Evolutionary conservation across 2,113 vertebrate species (phyloP).

Genomic region (Irena cyanogastra): DNA sequence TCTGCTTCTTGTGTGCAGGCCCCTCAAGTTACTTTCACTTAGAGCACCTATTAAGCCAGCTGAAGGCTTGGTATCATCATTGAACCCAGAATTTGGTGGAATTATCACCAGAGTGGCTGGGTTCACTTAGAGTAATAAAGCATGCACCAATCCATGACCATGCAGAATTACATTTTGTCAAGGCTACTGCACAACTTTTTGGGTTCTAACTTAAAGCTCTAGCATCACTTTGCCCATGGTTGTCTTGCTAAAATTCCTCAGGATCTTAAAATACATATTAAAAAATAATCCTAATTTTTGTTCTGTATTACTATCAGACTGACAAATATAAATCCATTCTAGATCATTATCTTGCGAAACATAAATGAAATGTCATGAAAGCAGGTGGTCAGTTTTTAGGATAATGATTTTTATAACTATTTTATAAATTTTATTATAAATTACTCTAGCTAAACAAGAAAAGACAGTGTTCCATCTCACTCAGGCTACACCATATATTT

Average conservation of each 20-base stretch:
- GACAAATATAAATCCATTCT: not conserved
- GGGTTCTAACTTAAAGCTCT: not conserved
- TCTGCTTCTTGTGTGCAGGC: not conserved
- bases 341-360: not conserved
- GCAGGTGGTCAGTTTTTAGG: not conserved
- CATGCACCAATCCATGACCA: not conserved
- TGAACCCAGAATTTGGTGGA: not conserved
- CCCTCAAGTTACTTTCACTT: not conserved
- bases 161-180: accelerated
- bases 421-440: not conserved
- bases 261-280: not conserved
- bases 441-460: not conserved
- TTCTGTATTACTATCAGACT: not conserved
- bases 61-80: accelerated
- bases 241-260: not conserved
- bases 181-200: not conserved
- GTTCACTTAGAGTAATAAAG: not conserved
- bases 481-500: not conserved
- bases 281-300: not conserved
- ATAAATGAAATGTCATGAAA: not conserved
- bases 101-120: not conserved
- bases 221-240: not conserved
- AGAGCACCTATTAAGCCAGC: accelerated
- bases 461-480: not conserved
- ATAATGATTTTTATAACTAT: not conserved